Evolutionary conservation across 2,113 vertebrate genomes (phyloP).

Genomic region (Heterotilapia buettikoferi): DNA sequence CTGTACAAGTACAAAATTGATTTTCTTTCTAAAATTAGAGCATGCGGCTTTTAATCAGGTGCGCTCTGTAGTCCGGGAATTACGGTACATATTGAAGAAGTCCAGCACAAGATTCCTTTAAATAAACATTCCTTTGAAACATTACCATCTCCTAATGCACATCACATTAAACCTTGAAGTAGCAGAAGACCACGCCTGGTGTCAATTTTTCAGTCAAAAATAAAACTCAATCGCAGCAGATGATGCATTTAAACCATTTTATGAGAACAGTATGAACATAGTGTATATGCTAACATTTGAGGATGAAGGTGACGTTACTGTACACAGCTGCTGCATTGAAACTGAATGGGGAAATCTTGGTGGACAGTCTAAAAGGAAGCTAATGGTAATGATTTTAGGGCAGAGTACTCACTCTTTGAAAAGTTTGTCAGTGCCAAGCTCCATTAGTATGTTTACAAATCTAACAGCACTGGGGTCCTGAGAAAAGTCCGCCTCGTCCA

Average conservation of each 20-base stretch:
- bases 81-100: background rate
- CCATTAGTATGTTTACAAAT: constrained; percentile 60
- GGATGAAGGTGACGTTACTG: background rate
- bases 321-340: background rate
- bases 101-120: background rate
- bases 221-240: background rate
- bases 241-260: background rate
- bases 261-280: background rate
- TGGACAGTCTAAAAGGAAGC: background rate
- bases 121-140: background rate
- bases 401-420: constrained; percentile 63
- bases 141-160: background rate
- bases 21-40: too few relatives aligned
- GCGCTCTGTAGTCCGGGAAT: too few relatives aligned
- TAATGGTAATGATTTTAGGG: background rate
- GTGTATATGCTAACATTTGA: background rate
- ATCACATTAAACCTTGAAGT: background rate
- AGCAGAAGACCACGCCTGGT: background rate
- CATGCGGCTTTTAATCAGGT: too few relatives aligned
- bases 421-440: constrained; percentile 67
- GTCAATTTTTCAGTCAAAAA: background rate
- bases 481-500: constrained; percentile 4
- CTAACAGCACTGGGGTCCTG: constrained; percentile 29
- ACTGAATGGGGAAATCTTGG: background rate
- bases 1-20: too few relatives aligned